Evolutionary conservation across 2,797 vertebrate species (phyloP), one percentile per base, ranked within the genome.

Genomic region (Xerus rutilus): DNA sequence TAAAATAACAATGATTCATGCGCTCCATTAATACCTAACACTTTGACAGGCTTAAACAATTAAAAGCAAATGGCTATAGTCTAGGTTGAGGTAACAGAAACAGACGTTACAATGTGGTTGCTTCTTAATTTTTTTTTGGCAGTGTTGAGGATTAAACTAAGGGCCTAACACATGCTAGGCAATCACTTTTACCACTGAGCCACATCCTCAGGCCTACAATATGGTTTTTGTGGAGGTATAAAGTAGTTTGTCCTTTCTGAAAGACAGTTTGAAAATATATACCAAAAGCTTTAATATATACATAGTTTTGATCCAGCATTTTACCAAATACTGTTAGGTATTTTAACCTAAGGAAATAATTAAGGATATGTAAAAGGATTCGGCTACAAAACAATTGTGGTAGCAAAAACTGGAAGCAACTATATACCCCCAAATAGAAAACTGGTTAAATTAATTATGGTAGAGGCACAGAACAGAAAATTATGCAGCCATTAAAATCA

Each of bases 261-360:
- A 96, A 39, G 59, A 70, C 30, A 70, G 21, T 91, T 96, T 94
- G 47, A 93, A 57, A 85, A 77, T 82, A 67, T 3, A 43, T 73
- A 82, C 32, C 30, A 59, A 49, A 85, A 96, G 30, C 8, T 74
- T 76, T 77, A 96, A 92, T 90, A 90, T 70, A 7, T 88, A 21
- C 11, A 52, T 69, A 73, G 90, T 20, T 89, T 94, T 92, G 67
- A 62, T 67, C 18, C 20, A 91, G 64, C 3, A 83, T 94, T 96
- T 94, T 49, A 39, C 39, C 39, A 39, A 39, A 39, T 45, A 77
- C 5, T 67, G 59, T 65, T 85, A 77, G 49, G 13, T 78, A 69
- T 91, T 62, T 93, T 89, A 83, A 82, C 39, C n/a, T 78, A 96
- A 95, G 43, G 6, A 93, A 95, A 96, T 95, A 78, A 52, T 70